Base-by-base conservation (phyloP, 2,797 vertebrate genomes). In the Acanthis flammea region DNA sequence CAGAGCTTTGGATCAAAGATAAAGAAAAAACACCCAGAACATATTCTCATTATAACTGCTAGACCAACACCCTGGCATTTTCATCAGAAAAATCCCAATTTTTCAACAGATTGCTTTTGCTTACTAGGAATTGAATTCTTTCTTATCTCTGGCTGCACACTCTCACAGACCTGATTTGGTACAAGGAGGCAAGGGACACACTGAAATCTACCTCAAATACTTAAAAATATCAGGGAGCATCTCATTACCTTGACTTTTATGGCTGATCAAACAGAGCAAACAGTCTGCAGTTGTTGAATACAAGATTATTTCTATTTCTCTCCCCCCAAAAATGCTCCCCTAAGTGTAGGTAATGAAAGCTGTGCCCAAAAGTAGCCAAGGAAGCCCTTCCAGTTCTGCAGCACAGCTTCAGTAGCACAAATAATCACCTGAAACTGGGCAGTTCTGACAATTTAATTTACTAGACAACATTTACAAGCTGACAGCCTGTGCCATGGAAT, bases 391-490 rank as follows among this genome's bases (percentile, higher is more conserved):
- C 7, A 57, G 51, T 10, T 57, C 42, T 58, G 44, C 51, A 68
- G 25, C 39, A 74, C 31, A 54, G 51, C 55, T 57, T 45, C 47
- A 39, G 54, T 2, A 31, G 45, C 68, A 75, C 48, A 70, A 91
- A 86, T 19, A 89, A 37, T 58, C 28, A n/a, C 9, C 6, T 35
- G 37, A 67, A 91, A 78, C 70, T 65, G 39, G 55, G 62, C 45
- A 63, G 73, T 61, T 73, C 78, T 91, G 80, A 79, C 89, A 91
- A 75, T 70, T 91, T 90, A 71, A 95, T 93, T 96, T 95, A 92
- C 76, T 37, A 4, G 33, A 62, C 24, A 85, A 73, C 81, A 90
- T 86, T 75, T 94, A 67, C 80, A 94, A 88, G 83, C 86, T 27
- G 31, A 60, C 87, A 96, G 82, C 58, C 83, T 60, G 61, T 70